Evolutionary conservation across 1,140 invertebrate genomes (phyloP), one percentile per base, ranked within the genome.

Genomic region (Chymomyza costata): DNA sequence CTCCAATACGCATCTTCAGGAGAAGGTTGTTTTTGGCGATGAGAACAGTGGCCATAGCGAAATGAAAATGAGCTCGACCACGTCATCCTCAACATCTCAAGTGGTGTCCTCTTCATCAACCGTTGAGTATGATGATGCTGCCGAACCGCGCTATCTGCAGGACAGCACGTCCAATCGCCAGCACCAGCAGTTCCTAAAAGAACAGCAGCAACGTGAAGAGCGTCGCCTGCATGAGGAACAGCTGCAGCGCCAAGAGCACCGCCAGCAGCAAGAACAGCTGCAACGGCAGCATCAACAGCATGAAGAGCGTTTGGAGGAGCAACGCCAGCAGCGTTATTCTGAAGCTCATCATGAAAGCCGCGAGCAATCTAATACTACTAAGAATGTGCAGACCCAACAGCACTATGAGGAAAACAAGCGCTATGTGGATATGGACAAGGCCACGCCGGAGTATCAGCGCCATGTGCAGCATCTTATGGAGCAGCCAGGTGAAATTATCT

Each of bases 1-100:
- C 49, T 88, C 89, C 2, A 88, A 88, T 57, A 89, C 89, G 7
- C 87, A 89, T 14, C 86, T 90, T 3, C 87, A 87, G 51, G 90
- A 91, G 73, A 87, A 90, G 66, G 88, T 90, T n/a, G 85, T 87
- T 14, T 87, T 87, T 30, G 87, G 84, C 0, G 84, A 86, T 51
- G 84, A 90, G 47, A 86, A 83, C 8, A 88, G 85, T 38, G 82
- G 82, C 14, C 81, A 82, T 16, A 82, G 64, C 39, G 84, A 86
- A 51, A 81, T 63, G 59, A 84, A 83, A 39, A 65, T 61, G 47
- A 85, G 81, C 62, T 82, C 82, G 3, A 81, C 71, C 3, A 70
- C 64, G 1, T 76, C 83, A 3, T 73, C 76, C 0, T 82, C 83
- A 3, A 64, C 59, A 1, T 73, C 67, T 0, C 66, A 84, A 34